Evolutionary conservation across 2,888 invertebrate genomes (phyloP), one percentile per base, ranked within the genome.

Genomic region (Drosophila maculinotata): DNA sequence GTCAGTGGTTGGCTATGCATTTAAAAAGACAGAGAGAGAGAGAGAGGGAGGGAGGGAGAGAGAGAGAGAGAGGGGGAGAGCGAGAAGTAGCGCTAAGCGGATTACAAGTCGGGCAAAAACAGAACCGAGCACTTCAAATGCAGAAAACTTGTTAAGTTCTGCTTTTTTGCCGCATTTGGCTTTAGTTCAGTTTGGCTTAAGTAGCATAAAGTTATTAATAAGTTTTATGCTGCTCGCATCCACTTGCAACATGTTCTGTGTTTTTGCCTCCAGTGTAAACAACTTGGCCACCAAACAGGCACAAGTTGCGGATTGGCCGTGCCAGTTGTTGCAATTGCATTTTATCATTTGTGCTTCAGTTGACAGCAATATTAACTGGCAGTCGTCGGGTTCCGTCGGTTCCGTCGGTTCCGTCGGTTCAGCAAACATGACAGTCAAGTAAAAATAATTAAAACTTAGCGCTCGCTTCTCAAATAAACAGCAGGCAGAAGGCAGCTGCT

Each of bases 121-220:
- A 57, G 58, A 69, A 59, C 5, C 3, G 28, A 53, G 17, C 52
- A 56, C 65, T 86, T 60, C 56, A 49, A 73, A 79, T 65, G 56
- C 63, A 70, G 44, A 59, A 64, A 73, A 76, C 41, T 73, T 83
- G 73, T 60, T 41, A 66, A 49, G 57, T 64, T 64, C 39, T 52
- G 8, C 25, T 17, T 35, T 17, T 47, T 33, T 47, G 38, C 39
- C 15, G 23, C 14, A 25, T 72, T 33, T 38, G 31, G 28, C 20
- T 76, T 53, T 53, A 10, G 39, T 59, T 54, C 30, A 45, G 84
- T 76, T 76, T 73, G 69, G 64, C 70, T 63, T 72, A 74, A 80
- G 71, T 69, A 74, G 74, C 81, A 80, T 74, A 71, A 68, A 80
- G 80, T 80, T 82, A 82, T 87, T 82, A 82, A 87, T 87, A 87